Conservation (phyloP, 1,140 invertebrate species). For the Micrasema longulum region DNA sequence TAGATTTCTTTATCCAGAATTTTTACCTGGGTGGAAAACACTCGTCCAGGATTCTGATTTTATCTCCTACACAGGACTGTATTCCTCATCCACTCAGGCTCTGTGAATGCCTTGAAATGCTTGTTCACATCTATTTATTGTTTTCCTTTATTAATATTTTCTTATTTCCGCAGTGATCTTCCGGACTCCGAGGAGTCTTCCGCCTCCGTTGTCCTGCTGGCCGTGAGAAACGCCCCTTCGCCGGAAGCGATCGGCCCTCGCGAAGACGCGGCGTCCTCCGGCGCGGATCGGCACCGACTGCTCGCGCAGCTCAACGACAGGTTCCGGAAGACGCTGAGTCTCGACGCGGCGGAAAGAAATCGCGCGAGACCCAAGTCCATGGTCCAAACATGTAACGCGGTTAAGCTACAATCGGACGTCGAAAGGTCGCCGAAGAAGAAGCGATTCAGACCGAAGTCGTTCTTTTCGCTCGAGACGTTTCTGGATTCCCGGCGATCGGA, state of each 20-base stretch:
- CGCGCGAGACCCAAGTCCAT: constrained; percentile 61
- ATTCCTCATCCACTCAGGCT: no score
- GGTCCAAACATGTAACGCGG: constrained; percentile 43
- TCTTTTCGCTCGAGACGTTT: constrained; percentile 66
- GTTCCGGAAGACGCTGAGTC: constrained; percentile 65
- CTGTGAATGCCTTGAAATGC: no score
- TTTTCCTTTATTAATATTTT: constrained; percentile 23
- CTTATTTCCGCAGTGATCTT: constrained; percentile 49
- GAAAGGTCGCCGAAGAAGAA: constrained; percentile 27
- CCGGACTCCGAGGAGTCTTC: constrained; percentile 48
- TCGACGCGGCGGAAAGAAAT: constrained; percentile 57
- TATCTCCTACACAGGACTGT: no score
- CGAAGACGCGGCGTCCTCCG: constrained; percentile 38
- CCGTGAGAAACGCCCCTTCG: constrained; percentile 51
- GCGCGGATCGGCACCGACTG: constrained; percentile 56
- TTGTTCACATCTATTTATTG: no score
- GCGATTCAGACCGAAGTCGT: constrained; percentile 60
- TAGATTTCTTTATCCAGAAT: no score
- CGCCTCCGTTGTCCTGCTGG: constrained; percentile 46
- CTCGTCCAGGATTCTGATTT: no score
- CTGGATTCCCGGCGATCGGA: constrained; percentile 66
- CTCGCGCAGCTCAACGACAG: constrained; percentile 65
- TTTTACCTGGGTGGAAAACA: no score
- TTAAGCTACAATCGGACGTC: background rate
- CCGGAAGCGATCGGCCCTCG: constrained; percentile 60